These are phyloP conservation scores for Stegodyphus dumicola DNA, from an alignment of 1,140 invertebrate genomes.

Conservation along the genomic window DNA sequence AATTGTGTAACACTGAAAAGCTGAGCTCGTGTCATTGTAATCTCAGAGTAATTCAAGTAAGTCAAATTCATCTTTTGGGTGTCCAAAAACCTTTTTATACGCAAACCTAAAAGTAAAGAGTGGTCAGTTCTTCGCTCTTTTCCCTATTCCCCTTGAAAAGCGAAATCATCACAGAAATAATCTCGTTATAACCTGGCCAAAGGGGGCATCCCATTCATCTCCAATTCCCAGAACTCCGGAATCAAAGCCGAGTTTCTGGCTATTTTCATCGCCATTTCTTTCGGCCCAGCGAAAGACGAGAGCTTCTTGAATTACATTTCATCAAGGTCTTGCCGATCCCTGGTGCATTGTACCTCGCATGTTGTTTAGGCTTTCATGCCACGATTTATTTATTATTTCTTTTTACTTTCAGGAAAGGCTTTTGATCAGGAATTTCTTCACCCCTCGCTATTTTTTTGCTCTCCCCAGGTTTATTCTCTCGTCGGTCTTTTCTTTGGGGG, in stretches of 20 bases:
- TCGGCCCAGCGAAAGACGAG: background rate
- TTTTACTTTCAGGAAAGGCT: background rate
- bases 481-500: slow-evolving; percentile 17
- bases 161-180: slow-evolving; percentile 51
- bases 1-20: no score
- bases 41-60: no score
- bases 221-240: slow-evolving; percentile 40
- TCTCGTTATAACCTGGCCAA: slow-evolving; percentile 37
- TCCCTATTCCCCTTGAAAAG: background rate
- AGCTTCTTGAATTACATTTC: slow-evolving; percentile 55
- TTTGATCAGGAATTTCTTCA: slow-evolving; percentile 43
- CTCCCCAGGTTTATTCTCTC: background rate
- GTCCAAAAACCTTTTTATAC: no score
- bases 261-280: slow-evolving; percentile 29
- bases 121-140: no score
- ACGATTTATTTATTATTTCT: slow-evolving; percentile 30
- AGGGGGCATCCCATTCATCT: slow-evolving; percentile 37
- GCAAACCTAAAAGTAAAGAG: no score
- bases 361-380: slow-evolving; percentile 29
- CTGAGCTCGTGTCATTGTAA: no score
- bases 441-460: background rate
- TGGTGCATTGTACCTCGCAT: slow-evolving; percentile 42
- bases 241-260: slow-evolving; percentile 54
- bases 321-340: slow-evolving; percentile 29
- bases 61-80: no score